Base-by-base conservation (phyloP, 2,888 invertebrate species). In the Patella pellucida region DNA sequence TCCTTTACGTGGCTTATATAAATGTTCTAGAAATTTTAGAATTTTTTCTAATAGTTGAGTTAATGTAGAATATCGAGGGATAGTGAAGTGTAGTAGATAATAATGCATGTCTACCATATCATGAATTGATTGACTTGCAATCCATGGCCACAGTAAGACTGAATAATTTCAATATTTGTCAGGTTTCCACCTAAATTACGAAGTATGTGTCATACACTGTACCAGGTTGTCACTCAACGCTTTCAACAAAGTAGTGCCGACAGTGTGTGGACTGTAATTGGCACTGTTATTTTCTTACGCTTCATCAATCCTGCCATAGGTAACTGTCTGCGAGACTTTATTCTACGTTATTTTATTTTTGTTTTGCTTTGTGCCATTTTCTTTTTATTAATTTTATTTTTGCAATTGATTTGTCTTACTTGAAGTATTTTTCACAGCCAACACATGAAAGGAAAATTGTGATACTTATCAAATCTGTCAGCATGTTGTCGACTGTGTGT, bases 281-380 rank as follows among this genome's bases (percentile, higher is more conserved):
- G 98, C 27, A 99, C 98, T 0, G 98, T 99, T 0, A 95, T 99
- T 84, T 99, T 99, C 91, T 92, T 99, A 82, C 94, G 99, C 73
- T 99, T 99, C 91, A 98, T 99, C 85, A 99, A 99, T 91, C 99
- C 99, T 0, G 98, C 98, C 5, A 97, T 99, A 85, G 91, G 91
- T 91, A 86, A 86, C 72, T 23, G 52, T 71, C 54, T 71, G 7
- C n/a, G n/a, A 62, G n/a, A 19, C 16, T 54, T n/a, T 15, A 62
- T 62, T 62, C 12, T 23, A 23, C n/a, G 71, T n/a, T 23, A 52
- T 50, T 51, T 52, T 11, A 71, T 52, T 51, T 41, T 51, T 52
- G 19, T 27, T 71, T 51, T 71, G n/a, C 51, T 51, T 71, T 52
- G 54, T 71, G 31, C 19, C n/a, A 19, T 31, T 71, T 71, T 52